Conservation (phyloP, 2,797 vertebrate species). For the Ceryle rudis region DNA sequence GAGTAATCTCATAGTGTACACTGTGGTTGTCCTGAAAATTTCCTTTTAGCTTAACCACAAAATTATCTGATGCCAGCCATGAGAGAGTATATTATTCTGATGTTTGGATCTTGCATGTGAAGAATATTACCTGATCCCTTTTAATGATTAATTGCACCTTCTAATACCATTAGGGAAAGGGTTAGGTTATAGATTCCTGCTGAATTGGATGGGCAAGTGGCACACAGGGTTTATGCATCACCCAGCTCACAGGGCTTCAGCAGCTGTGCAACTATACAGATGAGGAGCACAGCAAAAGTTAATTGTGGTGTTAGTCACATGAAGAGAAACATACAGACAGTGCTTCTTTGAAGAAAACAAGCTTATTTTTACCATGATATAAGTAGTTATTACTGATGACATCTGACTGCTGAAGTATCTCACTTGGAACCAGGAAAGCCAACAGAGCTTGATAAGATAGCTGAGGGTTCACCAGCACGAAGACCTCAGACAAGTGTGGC, state of each 20-base stretch:
- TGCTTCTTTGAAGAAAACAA: neutral
- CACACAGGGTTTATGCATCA: constrained; percentile 60
- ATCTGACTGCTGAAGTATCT: neutral
- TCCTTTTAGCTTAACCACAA: constrained; percentile 71
- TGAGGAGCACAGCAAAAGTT: neutral
- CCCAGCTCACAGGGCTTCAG: neutral
- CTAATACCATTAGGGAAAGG: constrained; percentile 2
- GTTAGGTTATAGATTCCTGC: constrained; percentile 35
- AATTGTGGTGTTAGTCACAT: neutral
- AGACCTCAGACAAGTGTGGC: neutral
- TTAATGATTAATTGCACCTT: constrained; percentile 53
- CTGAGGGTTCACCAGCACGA: neutral
- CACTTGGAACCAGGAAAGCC: neutral
- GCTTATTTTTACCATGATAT: neutral
- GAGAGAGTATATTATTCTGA: constrained; percentile 35
- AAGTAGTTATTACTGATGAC: neutral
- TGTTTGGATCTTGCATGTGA: neutral
- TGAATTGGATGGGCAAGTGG: constrained; percentile 14
- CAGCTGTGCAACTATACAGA: neutral
- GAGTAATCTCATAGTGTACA: neutral
- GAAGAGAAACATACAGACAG: neutral
- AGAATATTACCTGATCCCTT: constrained; percentile 66
- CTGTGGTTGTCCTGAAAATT: constrained; percentile 47
- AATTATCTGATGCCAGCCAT: constrained; percentile 53
- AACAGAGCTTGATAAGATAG: neutral